Percentiles rank a stretch among this genome's conserved stretches.
Evolutionary conservation across 2,888 invertebrate genomes (phyloP).

Genomic region (Epsilonema sp.): DNA sequence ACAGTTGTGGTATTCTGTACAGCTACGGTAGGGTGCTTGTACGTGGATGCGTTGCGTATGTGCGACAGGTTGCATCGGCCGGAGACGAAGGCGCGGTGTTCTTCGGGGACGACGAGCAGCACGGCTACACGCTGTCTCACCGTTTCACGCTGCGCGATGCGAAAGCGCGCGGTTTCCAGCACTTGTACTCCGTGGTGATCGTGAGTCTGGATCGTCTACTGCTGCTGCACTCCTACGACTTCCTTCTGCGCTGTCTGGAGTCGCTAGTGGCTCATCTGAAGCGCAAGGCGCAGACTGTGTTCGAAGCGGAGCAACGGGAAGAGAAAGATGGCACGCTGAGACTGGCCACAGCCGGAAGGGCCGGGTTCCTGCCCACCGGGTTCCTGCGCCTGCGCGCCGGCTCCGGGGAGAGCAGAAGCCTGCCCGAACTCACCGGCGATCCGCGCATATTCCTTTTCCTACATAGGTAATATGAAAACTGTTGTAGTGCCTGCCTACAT

Average conservation of each 20-base stretch:
- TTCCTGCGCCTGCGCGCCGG: slow-evolving; percentile 28
- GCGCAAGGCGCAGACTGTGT: slow-evolving; percentile 41
- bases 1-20: no score
- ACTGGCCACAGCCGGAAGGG: neutral
- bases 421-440: slow-evolving; percentile 32
- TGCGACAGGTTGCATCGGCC: no score
- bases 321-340: neutral
- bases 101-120: slow-evolving; percentile 64
- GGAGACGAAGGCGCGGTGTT: no score
- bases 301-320: slow-evolving; percentile 17
- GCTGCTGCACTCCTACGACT: slow-evolving; percentile 50
- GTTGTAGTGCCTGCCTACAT: no score
- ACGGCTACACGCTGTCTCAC: slow-evolving; percentile 63
- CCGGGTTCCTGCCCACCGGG: slow-evolving; percentile 1
- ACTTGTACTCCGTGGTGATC: slow-evolving; percentile 66
- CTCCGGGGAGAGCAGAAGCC: slow-evolving; percentile 29
- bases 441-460: slow-evolving; percentile 31
- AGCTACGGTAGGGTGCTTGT: no score
- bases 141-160: slow-evolving; percentile 66
- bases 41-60: no score
- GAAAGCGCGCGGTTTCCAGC: slow-evolving; percentile 60
- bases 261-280: slow-evolving; percentile 51
- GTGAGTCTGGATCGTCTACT: slow-evolving; percentile 62
- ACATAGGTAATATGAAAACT: no score
- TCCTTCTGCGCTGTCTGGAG: slow-evolving; percentile 39